A percentile compares a stretch with the other conserved stretches of the same genome.
These are phyloP conservation scores for cattle (Bos taurus) DNA, from an alignment of 2,113 vertebrate species.

Conservation along the genomic window DNA sequence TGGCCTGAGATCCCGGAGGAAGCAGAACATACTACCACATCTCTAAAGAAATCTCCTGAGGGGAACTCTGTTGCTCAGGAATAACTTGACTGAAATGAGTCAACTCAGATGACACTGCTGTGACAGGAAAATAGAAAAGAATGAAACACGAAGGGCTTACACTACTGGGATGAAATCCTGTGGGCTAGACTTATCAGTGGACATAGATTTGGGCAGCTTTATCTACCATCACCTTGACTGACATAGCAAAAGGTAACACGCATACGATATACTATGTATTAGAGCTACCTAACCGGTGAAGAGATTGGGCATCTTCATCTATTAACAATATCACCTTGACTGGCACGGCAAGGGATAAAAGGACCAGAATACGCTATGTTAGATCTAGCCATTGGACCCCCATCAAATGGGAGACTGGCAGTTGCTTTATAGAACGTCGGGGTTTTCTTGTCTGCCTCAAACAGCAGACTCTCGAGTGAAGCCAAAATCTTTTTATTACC, in stretches of 20 bases:
- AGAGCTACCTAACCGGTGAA: background rate
- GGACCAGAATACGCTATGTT: fast-evolving
- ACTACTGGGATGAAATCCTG: background rate
- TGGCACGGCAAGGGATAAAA: background rate
- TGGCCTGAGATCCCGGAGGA: background rate
- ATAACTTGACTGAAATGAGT: background rate
- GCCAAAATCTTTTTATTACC: background rate
- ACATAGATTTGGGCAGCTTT: background rate
- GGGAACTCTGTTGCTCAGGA: background rate
- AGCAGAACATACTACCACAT: background rate
- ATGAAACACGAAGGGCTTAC: background rate
- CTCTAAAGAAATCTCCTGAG: background rate
- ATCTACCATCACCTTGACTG: background rate
- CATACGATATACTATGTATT: too few relatives aligned
- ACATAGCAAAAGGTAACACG: background rate
- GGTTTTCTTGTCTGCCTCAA: background rate
- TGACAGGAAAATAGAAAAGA: background rate
- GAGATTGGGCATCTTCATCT: too few relatives aligned
- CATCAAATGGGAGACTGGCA: background rate
- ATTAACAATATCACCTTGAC: background rate
- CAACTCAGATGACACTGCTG: background rate
- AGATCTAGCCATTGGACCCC: background rate
- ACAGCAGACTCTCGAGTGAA: background rate
- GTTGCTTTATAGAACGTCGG: background rate
- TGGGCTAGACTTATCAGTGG: background rate